Conservation (phyloP, 2,888 invertebrate species). For the Nasonia oneida region DNA sequence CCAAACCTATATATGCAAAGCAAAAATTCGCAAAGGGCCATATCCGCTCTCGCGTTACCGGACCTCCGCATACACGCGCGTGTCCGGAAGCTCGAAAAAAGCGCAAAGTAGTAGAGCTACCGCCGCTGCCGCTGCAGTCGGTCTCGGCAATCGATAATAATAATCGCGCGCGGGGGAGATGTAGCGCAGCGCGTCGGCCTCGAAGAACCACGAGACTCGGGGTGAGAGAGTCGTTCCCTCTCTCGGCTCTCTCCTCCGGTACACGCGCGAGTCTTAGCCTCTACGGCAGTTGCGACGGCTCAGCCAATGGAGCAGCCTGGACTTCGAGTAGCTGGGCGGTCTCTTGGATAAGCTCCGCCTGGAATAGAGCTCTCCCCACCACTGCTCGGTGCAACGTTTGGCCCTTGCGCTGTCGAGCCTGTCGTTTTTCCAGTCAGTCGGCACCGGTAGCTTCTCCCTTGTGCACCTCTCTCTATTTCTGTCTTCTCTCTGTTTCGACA, state of each 20-base stretch:
- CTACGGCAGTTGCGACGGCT: neutral
- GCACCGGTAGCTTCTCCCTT: conserved; percentile 61
- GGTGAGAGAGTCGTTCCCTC: neutral
- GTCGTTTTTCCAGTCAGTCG: conserved; percentile 64
- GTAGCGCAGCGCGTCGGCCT: neutral
- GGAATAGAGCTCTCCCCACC: neutral
- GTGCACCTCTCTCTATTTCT: conserved; percentile 43
- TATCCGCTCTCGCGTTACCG: neutral
- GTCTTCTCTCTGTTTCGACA: neutral
- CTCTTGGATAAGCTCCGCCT: neutral
- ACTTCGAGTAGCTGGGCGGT: neutral
- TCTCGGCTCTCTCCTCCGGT: neutral
- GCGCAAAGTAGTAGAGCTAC: neutral
- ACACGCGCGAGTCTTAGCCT: neutral
- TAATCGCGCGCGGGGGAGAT: conserved; percentile 66
- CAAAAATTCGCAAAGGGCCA: neutral
- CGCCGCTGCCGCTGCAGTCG: neutral
- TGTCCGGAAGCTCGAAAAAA: neutral
- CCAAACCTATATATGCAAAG: neutral
- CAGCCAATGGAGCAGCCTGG: neutral
- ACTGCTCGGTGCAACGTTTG: neutral
- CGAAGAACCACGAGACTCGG: neutral
- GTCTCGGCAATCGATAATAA: conserved; percentile 72
- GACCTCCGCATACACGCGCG: neutral
- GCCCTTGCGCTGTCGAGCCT: conserved; percentile 63